These are phyloP conservation scores for Dusona sp. DNA, from an alignment of 2,888 invertebrate species.

Conservation along the genomic window DNA sequence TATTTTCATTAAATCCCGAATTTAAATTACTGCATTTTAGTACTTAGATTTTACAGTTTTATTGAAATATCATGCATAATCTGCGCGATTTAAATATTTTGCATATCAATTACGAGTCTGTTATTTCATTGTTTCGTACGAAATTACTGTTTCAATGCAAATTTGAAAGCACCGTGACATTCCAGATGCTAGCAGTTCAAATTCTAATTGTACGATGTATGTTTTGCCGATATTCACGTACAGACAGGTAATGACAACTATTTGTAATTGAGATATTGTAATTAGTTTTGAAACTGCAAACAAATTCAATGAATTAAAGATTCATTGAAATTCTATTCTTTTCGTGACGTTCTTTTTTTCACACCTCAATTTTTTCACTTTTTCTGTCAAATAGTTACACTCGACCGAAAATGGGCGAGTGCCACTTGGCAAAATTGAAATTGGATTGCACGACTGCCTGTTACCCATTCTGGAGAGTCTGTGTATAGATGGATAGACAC, in stretches of 20 bases:
- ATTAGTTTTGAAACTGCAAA: neutral
- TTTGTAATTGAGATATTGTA: neutral
- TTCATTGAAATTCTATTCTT: slow-evolving; percentile 43
- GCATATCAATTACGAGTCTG: neutral
- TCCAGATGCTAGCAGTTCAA: neutral
- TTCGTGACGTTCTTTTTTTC: slow-evolving; percentile 36
- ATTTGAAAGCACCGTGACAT: neutral
- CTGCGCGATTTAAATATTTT: neutral
- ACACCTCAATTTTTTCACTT: slow-evolving; percentile 27
- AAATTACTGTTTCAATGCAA: neutral
- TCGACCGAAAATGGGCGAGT: slow-evolving; percentile 67
- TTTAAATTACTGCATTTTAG: too few relatives aligned
- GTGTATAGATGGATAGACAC: neutral
- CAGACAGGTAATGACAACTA: neutral
- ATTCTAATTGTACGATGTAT: neutral
- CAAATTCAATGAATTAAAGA: neutral
- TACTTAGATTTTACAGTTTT: neutral
- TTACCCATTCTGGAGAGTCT: slow-evolving; percentile 54
- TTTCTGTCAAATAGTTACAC: slow-evolving; percentile 60
- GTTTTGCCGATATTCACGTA: neutral
- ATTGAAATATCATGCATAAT: neutral
- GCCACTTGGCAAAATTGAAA: slow-evolving; percentile 71
- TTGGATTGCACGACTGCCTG: slow-evolving; percentile 68
- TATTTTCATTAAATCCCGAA: neutral
- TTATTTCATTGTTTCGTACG: neutral